phyloP scores from a whole-genome alignment of 2,797 vertebrate species.

The Pogoniulus pusillus region DNA sequence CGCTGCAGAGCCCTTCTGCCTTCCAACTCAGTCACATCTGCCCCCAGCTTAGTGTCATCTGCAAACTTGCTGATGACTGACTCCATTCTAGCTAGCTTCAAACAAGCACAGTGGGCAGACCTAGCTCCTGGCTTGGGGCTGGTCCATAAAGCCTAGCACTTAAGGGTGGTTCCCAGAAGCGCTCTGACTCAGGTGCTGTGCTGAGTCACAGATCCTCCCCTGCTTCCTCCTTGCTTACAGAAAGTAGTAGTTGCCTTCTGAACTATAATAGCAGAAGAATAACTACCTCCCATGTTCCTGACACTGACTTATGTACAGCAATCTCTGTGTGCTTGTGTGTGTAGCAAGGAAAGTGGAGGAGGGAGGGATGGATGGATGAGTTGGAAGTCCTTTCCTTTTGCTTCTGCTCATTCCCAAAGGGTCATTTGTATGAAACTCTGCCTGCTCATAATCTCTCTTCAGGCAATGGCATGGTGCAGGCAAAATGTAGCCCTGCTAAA shows the following conservation, averaged over 20 bases:
- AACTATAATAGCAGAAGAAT: background rate
- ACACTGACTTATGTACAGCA: background rate
- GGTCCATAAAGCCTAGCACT: background rate
- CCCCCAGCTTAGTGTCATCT: no score
- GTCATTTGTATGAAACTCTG: background rate
- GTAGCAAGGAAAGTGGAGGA: background rate
- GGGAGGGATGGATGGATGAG: background rate
- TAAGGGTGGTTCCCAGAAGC: slow-evolving; percentile 20
- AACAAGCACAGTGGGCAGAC: no score
- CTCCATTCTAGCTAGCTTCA: no score
- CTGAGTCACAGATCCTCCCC: slow-evolving; percentile 42
- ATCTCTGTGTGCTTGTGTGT: background rate
- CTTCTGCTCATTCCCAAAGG: background rate
- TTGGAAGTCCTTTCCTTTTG: background rate
- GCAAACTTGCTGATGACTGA: no score
- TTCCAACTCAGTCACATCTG: no score
- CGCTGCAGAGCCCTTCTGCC: no score
- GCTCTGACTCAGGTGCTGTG: slow-evolving; percentile 38
- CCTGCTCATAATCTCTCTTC: background rate
- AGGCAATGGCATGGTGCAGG: accelerated
- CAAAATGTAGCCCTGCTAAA: background rate
- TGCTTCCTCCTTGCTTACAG: slow-evolving; percentile 11
- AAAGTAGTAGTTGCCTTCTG: slow-evolving; percentile 22
- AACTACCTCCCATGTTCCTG: background rate
- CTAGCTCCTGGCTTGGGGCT: background rate